A percentile compares a stretch with the other conserved stretches of the same genome.
These are phyloP conservation scores for Pangasianodon gigas DNA, from an alignment of 2,113 vertebrate species.

Conservation along the genomic window DNA sequence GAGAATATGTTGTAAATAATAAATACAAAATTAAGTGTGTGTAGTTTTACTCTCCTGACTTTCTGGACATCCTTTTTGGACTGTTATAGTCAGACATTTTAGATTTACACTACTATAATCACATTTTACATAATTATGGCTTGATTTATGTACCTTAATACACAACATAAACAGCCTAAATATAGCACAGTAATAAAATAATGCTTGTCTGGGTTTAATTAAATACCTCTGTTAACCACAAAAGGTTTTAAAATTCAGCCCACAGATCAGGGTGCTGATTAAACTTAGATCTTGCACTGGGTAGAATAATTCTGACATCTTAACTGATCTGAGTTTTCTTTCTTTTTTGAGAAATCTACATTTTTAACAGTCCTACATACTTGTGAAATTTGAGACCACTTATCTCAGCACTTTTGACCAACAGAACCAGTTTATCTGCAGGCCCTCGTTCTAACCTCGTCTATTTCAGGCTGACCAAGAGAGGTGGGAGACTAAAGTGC, in stretches of 20 bases:
- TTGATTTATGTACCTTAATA: not conserved
- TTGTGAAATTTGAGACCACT: not conserved
- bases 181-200: not conserved
- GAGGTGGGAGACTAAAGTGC: not conserved
- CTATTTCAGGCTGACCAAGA: not conserved
- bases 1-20: not conserved
- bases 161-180: not conserved
- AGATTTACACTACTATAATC: not conserved
- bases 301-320: not conserved
- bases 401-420: not conserved
- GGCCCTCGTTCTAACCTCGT: not conserved
- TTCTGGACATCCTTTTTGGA: not conserved
- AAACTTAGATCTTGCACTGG: not conserved
- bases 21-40: not conserved
- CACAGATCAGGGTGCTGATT: not conserved
- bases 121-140: not conserved
- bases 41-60: not conserved
- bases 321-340: not conserved
- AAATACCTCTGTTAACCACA: not conserved
- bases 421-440: not conserved
- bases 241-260: not conserved
- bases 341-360: not conserved
- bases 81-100: not conserved
- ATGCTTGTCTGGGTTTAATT: not conserved
- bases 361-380: not conserved